Evolutionary conservation across 2,888 invertebrate species (phyloP), one percentile per base, ranked within the genome.

Genomic region (Nomada goodeniana): DNA sequence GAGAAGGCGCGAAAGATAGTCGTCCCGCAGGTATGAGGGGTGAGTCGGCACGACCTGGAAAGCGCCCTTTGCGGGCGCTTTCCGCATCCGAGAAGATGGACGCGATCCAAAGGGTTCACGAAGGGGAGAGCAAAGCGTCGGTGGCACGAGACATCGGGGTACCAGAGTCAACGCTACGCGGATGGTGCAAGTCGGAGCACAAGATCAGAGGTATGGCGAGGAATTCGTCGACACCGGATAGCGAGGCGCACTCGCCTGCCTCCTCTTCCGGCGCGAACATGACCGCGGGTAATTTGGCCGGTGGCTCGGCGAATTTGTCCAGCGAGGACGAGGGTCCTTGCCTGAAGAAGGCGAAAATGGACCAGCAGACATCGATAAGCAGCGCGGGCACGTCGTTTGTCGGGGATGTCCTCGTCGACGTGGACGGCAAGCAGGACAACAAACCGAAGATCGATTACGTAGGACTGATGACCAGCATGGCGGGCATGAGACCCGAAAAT

Each of bases 131-230:
- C 76, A 97, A 98, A 91, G 97, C 98, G 2, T 97, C 97, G 0
- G 97, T 98, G 1, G 97, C 97, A 2, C 95, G 97, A 3, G 97
- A 97, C 92, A 97, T 97, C 91, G 97, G 97, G 52, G 97, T 98
- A 23, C 97, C 98, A 0, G 98, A 98, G 93, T 97, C 97, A 2
- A 98, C 98, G 11, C 94, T 98, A 20, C 95, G 98, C 3, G 98
- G 98, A 78, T 98, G 98, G 98, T 98, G 97, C 94, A 98, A 98
- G 93, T 97, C 97, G 91, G 97, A 97, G 92, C 96, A 97, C 89
- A 97, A 97, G 93, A 94, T 96, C 4, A 94, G 96, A 86, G 95
- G 96, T 92, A 96, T 96, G 91, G 96, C 96, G 44, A 95, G 70
- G 36, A 80, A 77, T 2, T 76, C 87, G 1, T 90, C 91, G 69